These are phyloP conservation scores for Sebastes minor DNA, from an alignment of 2,797 vertebrate genomes.

Conservation along the genomic window DNA sequence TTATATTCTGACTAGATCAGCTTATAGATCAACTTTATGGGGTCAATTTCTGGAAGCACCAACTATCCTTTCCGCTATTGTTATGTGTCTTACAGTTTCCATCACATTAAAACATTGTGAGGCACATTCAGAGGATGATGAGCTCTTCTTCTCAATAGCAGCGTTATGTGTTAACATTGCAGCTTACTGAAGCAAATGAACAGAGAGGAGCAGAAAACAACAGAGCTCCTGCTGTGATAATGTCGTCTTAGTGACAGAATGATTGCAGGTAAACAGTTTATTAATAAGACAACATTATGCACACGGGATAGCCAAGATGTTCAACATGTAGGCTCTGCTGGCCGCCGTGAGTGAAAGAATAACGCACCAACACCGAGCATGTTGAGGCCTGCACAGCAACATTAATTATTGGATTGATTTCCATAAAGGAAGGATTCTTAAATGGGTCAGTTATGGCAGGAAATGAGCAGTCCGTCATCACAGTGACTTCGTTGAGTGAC, in stretches of 20 bases:
- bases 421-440: not conserved
- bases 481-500: not conserved
- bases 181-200: constrained; percentile 7
- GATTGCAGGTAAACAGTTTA: constrained; percentile 20
- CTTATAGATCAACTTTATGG: not conserved
- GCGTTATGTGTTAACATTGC: not conserved
- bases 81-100: not conserved
- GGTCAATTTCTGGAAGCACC: not conserved
- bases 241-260: not conserved
- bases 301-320: not conserved
- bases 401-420: constrained; percentile 1
- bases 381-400: not conserved
- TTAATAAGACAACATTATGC: constrained; percentile 7
- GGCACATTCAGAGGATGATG: not conserved
- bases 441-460: not conserved
- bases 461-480: not conserved
- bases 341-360: not conserved
- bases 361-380: not conserved
- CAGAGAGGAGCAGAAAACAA: not conserved
- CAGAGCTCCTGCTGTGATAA: constrained; percentile 17
- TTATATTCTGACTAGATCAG: not conserved
- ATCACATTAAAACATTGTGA: not conserved
- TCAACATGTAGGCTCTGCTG: not conserved
- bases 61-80: not conserved
- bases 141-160: not conserved